Conservation (phyloP, 2,797 vertebrate species). For the Hipposideros larvatus region DNA sequence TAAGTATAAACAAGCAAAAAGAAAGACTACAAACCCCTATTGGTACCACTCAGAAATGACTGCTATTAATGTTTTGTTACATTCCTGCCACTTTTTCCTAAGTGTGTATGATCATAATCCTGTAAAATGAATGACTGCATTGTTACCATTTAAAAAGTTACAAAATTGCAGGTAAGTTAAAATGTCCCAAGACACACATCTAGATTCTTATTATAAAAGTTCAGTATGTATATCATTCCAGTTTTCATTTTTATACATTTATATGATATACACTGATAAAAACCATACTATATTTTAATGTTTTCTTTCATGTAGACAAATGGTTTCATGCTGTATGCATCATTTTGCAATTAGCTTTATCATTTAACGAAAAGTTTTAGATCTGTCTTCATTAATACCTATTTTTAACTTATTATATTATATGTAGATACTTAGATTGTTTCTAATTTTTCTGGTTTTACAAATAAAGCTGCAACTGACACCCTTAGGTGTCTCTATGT, state of each 20-base stretch:
- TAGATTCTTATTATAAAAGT: not conserved
- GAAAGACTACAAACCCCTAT: not conserved
- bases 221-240: not conserved
- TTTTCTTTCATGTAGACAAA: not conserved
- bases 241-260: not conserved
- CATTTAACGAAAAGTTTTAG: not conserved
- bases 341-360: constrained; percentile 14
- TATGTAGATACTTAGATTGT: constrained; percentile 13
- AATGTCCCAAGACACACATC: not conserved
- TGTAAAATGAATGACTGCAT: not conserved
- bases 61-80: not conserved
- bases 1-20: not conserved
- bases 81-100: not conserved
- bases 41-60: not conserved
- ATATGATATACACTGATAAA: not conserved
- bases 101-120: not conserved
- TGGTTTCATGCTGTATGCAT: not conserved
- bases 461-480: not conserved
- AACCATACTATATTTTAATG: not conserved
- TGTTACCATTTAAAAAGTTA: not conserved
- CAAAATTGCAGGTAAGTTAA: not conserved
- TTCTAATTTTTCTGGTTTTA: constrained; percentile 48
- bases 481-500: not conserved
- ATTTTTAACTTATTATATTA: not conserved
- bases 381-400: not conserved